A percentile compares a stretch with the other conserved stretches of the same genome.
phyloP scores from a whole-genome alignment of 2,113 vertebrate species.

The Sebastes schlegelii region DNA sequence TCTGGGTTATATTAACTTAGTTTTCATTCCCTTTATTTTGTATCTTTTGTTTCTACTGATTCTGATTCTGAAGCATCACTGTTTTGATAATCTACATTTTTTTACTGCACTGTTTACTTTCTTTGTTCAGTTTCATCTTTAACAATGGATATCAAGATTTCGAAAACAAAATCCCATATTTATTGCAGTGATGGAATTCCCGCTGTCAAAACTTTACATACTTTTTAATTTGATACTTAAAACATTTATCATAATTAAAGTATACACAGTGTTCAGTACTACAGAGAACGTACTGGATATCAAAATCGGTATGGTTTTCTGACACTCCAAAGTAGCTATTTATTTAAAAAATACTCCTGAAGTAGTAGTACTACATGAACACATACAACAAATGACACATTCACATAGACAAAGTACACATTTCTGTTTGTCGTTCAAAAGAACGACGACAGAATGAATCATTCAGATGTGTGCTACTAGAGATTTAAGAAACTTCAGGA shows the following conservation, averaged over 20 bases:
- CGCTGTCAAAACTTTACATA: conserved; percentile 71
- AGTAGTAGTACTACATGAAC: conserved; percentile 61
- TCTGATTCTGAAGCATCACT: background rate
- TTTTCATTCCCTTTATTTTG: background rate
- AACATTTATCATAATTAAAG: conserved; percentile 71
- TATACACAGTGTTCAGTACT: conserved; percentile 72
- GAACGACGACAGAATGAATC: conserved; percentile 29
- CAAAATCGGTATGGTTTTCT: conserved; percentile 69
- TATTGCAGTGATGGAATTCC: conserved; percentile 77
- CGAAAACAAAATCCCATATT: conserved; percentile 68
- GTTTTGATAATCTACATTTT: background rate
- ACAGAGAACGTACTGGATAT: conserved; percentile 74
- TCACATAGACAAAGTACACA: conserved; percentile 65
- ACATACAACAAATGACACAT: conserved; percentile 65
- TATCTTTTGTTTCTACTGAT: background rate
- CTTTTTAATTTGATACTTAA: conserved; percentile 63
- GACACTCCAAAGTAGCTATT: conserved; percentile 72
- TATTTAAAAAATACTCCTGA: conserved; percentile 74
- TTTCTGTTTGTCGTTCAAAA: conserved; percentile 47
- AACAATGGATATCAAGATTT: conserved; percentile 28
- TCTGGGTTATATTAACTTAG: background rate
- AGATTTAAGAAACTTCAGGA: conserved; percentile 57
- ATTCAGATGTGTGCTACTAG: conserved; percentile 57
- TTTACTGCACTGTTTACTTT: background rate
- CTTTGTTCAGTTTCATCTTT: background rate